A percentile compares a stretch with the other conserved stretches of the same genome.
phyloP scores from a whole-genome alignment of 1,140 invertebrate genomes.

The Drosophila sturtevanti region DNA sequence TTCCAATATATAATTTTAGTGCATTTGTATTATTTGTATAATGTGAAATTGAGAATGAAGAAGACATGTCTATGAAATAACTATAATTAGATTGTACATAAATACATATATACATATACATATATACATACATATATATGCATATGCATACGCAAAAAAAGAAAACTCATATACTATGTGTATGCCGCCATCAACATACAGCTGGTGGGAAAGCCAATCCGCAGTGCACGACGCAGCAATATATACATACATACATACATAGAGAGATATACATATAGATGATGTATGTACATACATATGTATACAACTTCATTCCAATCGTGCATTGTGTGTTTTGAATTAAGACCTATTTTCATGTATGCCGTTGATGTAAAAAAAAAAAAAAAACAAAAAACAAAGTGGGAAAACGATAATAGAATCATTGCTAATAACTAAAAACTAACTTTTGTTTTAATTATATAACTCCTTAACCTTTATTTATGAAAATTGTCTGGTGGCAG shows the following conservation, averaged over 20 bases:
- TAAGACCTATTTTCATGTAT: conserved; percentile 42
- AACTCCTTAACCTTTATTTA: background rate
- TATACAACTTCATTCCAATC: conserved; percentile 53
- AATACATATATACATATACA: conserved; percentile 55
- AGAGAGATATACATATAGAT: conserved; percentile 40
- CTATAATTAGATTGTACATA: conserved; percentile 67
- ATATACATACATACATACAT: conserved; percentile 17
- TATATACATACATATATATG: conserved; percentile 52
- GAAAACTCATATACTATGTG: conserved; percentile 38
- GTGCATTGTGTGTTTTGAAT: conserved; percentile 50
- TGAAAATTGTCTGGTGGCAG: too few relatives aligned
- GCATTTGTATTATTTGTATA: conserved; percentile 81
- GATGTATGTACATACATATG: conserved; percentile 48
- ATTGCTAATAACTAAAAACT: conserved; percentile 54
- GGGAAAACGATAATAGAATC: conserved; percentile 65
- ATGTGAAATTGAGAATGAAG: conserved; percentile 50
- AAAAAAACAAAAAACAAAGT: conserved; percentile 2
- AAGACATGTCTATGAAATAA: conserved; percentile 33
- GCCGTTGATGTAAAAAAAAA: conserved; percentile 58
- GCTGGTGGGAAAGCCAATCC: conserved; percentile 48
- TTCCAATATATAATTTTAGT: conserved; percentile 57
- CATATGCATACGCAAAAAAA: conserved; percentile 29
- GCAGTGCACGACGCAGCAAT: conserved; percentile 24
- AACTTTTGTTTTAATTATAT: conserved; percentile 22
- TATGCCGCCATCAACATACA: conserved; percentile 50